These are phyloP conservation scores for Piprites chloris DNA, from an alignment of 2,113 vertebrate species.

Conservation along the genomic window DNA sequence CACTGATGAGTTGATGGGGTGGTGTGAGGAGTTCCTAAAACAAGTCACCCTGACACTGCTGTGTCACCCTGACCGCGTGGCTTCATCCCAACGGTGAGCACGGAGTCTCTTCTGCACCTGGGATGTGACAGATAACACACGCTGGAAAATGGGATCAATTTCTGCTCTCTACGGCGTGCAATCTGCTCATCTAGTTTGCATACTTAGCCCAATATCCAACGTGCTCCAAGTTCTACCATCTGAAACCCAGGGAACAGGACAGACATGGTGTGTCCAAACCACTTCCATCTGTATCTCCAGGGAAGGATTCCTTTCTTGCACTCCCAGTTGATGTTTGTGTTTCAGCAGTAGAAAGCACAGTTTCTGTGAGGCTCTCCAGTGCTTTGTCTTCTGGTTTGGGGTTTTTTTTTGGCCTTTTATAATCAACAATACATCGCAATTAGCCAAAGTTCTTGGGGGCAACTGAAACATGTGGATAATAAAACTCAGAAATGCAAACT, in stretches of 20 bases:
- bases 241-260: not conserved
- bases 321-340: not conserved
- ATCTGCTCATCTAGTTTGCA: not conserved
- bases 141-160: not conserved
- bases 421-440: not conserved
- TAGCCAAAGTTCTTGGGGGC: not conserved
- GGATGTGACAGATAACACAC: not conserved
- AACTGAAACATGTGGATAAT: not conserved
- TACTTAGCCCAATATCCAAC: not conserved
- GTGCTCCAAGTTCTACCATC: not conserved
- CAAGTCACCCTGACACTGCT: not conserved
- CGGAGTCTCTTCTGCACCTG: not conserved
- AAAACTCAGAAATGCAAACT: not conserved
- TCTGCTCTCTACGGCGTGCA: not conserved
- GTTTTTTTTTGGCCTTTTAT: not conserved
- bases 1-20: not conserved
- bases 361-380: not conserved
- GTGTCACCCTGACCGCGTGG: not conserved
- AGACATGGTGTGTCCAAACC: not conserved
- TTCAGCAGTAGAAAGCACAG: not conserved
- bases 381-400: not conserved
- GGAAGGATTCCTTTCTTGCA: not conserved
- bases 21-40: not conserved
- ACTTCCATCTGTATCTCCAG: not conserved
- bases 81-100: not conserved